Evolutionary conservation across 1,140 invertebrate genomes (phyloP), one percentile per base, ranked within the genome.

Genomic region (Euura saliciscinereae): DNA sequence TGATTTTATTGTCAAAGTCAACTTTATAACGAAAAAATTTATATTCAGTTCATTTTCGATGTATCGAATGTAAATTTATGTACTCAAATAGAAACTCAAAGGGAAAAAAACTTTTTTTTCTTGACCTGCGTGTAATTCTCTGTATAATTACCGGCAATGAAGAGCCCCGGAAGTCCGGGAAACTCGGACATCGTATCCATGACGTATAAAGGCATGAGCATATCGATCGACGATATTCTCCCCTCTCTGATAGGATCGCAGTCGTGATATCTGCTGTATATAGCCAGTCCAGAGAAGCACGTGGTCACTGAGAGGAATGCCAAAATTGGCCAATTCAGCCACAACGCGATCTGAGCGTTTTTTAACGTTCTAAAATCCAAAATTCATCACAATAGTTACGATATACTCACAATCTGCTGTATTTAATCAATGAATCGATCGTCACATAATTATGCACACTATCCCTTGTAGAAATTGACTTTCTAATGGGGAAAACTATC

Each of bases 131-230:
- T 10, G 13, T 64, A 64, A 10, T 10, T 10, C 8, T 10, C 13
- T 10, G 8, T 43, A 66, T 73, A 28, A 28, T 28, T 28, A 85
- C 84, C 91, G 74, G 94, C 93, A 2, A 96, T 91, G 83, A 97
- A 96, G 8, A 97, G 84, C 5, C 96, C 95, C 2, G 94, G 88
- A 11, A 97, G 76, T 6, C 95, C 95, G 8, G 92, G 91, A 28
- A 91, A 84, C 44, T 90, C 73, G 0, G 90, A 88, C 84, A 97
- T 89, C 0, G 90, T 91, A 73, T 96, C 93, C 78, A 96, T 91
- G 1, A 96, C 94, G 85, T 93, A 97, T 8, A 94, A 85, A 6
- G 94, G 93, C 87, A 96, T 90, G 42, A 95, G 78, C 90, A 91
- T 90, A 84, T 91, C 91, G 1, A 81, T 72, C 5, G 80, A 87